Evolutionary conservation across 2,888 invertebrate species (phyloP), one percentile per base, ranked within the genome.

Genomic region (Napeogenes inachia): DNA sequence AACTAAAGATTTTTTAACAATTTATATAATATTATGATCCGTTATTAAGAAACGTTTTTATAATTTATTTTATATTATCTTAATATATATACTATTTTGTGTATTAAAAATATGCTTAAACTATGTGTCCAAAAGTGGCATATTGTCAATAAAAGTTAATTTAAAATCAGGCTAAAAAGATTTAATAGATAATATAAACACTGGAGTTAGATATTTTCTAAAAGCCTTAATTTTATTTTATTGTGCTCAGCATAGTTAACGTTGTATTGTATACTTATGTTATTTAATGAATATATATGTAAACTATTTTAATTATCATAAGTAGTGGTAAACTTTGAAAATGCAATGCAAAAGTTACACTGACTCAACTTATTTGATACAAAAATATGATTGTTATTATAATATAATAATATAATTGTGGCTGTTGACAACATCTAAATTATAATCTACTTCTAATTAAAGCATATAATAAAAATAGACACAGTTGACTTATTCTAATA

Each of bases 381-480:
- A 50, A 50, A 30, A 50, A 50, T 50, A 50, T 50, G 10, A 50
- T 8, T 50, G 50, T 30, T 50, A 50, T 10, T 8, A 30, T 30
- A 10, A 30, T 50, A 50, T 50, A 30, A 50, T 13, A 47, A 47
- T 47, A 21, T 47, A 47, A n/a, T 47, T 47, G n/a, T n/a, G n/a
- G 6, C 47, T 47, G 21, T n/a, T n/a, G 47, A 47, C 47, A 47
- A 47, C 47, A 47, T 47, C 47, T 47, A 60, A 61, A 61, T 61
- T 58, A 61, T 64, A 61, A 63, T 54, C 60, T 68, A 68, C 57
- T 30, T 57, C 62, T 67, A 65, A 65, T 69, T 66, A 72, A 70
- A 71, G 71, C 71, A 68, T 63, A 68, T 65, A 73, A 70, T 62
- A 67, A 73, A 50, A 73, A 71, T 71, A 70, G 66, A 71, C 65